phyloP scores from a whole-genome alignment of 1,140 invertebrate species.

The Holcopasites calliopsidis region DNA sequence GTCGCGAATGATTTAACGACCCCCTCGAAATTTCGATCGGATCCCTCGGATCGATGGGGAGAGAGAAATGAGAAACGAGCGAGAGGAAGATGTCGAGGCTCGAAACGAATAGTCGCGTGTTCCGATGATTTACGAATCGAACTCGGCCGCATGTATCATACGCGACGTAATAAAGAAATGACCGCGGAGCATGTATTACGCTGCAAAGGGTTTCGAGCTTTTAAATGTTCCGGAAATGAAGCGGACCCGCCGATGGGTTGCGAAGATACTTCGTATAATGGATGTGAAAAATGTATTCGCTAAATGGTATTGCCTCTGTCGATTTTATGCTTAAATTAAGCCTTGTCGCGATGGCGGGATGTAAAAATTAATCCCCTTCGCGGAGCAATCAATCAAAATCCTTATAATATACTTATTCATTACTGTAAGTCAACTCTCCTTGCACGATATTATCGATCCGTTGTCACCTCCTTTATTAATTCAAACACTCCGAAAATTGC shows the following conservation, averaged over 20 bases:
- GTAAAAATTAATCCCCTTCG: too few species aligned
- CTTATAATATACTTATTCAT: neutral
- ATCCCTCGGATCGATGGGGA: conserved; percentile 15
- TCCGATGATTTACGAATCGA: conserved; percentile 59
- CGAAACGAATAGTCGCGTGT: conserved; percentile 54
- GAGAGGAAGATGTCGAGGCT: conserved; percentile 6
- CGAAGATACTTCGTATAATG: neutral
- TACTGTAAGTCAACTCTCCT: neutral
- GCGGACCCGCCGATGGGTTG: neutral
- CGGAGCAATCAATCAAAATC: neutral
- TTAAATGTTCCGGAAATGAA: conserved; percentile 30
- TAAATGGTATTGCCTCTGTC: neutral
- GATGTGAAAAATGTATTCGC: neutral
- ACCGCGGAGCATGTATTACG: conserved; percentile 38
- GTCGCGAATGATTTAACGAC: conserved; percentile 61
- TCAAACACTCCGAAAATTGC: neutral
- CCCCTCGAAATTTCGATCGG: conserved; percentile 60
- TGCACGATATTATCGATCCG: neutral
- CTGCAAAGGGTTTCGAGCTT: conserved; percentile 32
- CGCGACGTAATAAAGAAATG: conserved; percentile 59
- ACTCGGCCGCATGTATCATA: conserved; percentile 52
- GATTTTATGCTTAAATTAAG: neutral
- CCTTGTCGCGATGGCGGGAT: too few species aligned
- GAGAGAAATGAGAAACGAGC: conserved; percentile 14
- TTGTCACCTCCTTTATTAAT: neutral